Percentiles rank a stretch among this genome's conserved stretches.
Conservation (phyloP, 1,140 invertebrate species). For the Bombus breviceps region DNA sequence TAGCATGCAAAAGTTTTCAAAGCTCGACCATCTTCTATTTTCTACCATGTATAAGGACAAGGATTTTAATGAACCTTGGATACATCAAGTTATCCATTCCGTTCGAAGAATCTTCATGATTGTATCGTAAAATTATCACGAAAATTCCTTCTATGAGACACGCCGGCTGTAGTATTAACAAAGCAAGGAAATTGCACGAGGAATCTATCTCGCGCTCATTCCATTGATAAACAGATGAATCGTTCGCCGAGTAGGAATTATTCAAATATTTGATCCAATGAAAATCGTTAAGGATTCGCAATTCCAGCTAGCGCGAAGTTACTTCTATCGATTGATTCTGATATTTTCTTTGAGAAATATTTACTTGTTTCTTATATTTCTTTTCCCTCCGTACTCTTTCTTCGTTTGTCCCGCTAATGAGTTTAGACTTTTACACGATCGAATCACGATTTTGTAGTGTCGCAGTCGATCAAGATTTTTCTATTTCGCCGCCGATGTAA, state of each 20-base stretch:
- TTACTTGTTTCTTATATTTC: no score
- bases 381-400: neutral
- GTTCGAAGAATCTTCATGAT: no score
- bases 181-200: neutral
- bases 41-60: neutral
- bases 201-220: neutral
- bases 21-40: neutral
- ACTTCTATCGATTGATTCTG: conserved; percentile 11
- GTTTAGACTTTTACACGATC: no score
- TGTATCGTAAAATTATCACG: neutral
- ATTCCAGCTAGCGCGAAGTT: conserved; percentile 35
- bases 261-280: conserved; percentile 57
- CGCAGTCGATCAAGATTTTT: neutral
- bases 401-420: no score
- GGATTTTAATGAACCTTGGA: neutral
- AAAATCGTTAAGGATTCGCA: conserved; percentile 47
- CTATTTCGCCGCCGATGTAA: neutral
- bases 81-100: no score
- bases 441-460: neutral
- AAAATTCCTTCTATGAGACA: neutral
- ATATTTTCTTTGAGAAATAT: no score
- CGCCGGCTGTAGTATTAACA: neutral
- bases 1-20: neutral
- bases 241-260: conserved; percentile 35
- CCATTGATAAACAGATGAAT: conserved; percentile 38